These are phyloP conservation scores for Gallinago media DNA, from an alignment of 2,113 vertebrate species.

Conservation along the genomic window DNA sequence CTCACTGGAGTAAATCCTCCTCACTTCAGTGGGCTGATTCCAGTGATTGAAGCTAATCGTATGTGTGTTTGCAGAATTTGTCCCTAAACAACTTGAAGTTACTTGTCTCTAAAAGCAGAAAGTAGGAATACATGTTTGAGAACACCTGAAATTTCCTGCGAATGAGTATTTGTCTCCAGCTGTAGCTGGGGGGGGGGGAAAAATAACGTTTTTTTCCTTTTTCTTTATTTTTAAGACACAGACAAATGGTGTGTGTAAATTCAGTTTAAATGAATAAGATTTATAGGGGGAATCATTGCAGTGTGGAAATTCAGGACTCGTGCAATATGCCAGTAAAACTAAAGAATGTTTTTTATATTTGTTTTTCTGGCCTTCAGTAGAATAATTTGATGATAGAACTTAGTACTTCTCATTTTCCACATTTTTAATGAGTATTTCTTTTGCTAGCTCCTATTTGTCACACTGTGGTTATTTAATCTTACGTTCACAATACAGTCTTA, in stretches of 20 bases:
- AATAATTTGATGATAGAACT: background rate
- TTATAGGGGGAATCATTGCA: background rate
- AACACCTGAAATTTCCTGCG: background rate
- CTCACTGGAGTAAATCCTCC: background rate
- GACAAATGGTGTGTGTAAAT: slow-evolving; percentile 19
- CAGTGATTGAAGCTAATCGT: background rate
- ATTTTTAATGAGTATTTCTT: background rate
- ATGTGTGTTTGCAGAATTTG: background rate
- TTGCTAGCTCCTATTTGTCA: background rate
- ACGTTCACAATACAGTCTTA: background rate
- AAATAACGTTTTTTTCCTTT: background rate
- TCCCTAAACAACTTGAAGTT: background rate
- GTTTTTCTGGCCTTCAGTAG: background rate
- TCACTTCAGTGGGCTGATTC: background rate
- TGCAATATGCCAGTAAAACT: background rate
- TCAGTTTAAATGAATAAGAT: slow-evolving; percentile 17
- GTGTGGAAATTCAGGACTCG: slow-evolving; percentile 10
- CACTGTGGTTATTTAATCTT: background rate
- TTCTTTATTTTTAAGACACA: background rate
- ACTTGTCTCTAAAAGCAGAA: background rate
- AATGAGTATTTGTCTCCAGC: background rate
- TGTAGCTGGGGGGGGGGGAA: background rate
- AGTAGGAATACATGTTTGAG: background rate
- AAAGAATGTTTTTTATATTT: background rate
- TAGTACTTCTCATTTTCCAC: background rate